Conservation (phyloP, 2,888 invertebrate species). For the Suillia variegata region DNA sequence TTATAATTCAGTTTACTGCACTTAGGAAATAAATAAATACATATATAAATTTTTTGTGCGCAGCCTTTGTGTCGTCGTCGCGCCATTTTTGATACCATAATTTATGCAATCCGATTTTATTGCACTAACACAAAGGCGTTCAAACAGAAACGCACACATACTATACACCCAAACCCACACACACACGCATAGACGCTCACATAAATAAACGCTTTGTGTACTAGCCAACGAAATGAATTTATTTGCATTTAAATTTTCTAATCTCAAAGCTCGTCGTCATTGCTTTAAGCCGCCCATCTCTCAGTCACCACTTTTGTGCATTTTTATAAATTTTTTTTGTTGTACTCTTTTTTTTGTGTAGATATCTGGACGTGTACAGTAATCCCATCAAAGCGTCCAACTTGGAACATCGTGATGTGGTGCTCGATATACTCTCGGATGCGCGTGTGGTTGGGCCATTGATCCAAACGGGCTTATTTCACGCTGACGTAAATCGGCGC, state of each 20-base stretch:
- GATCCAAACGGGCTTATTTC: slow-evolving; percentile 76
- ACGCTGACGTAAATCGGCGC: slow-evolving; percentile 74
- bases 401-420: slow-evolving; percentile 73
- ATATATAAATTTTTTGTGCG: too few relatives aligned
- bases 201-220: not conserved
- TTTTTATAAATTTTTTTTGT: slow-evolving; percentile 14
- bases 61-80: too few relatives aligned
- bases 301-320: not conserved
- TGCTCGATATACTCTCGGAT: slow-evolving; percentile 88
- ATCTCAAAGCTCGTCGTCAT: too few relatives aligned
- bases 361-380: slow-evolving; percentile 66
- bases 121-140: too few relatives aligned
- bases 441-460: slow-evolving; percentile 84
- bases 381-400: slow-evolving; percentile 64
- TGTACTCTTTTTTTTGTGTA: slow-evolving; percentile 40
- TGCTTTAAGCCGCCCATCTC: not conserved
- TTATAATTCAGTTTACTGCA: too few relatives aligned
- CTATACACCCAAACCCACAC: not conserved
- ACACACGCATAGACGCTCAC: not conserved
- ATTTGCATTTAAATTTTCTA: not conserved
- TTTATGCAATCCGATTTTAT: too few relatives aligned
- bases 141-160: not conserved
- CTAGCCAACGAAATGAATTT: not conserved
- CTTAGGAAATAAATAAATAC: too few relatives aligned
- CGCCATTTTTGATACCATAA: too few relatives aligned